phyloP scores from a whole-genome alignment of 1,140 invertebrate genomes.

The Diorhabda sublineata region DNA sequence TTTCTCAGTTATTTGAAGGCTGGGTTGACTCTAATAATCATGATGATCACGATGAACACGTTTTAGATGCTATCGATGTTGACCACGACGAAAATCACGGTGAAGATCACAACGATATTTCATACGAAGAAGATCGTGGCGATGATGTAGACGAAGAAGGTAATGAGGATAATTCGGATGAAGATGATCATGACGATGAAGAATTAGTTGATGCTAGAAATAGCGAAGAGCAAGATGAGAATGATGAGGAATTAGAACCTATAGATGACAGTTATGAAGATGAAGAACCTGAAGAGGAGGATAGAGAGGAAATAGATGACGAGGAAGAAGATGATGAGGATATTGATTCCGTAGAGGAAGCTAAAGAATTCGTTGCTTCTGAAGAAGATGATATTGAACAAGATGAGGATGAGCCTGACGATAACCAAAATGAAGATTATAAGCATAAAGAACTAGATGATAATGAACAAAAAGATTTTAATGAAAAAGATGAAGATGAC shows the following conservation, averaged over 20 bases:
- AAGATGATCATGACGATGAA: slow-evolving; percentile 36
- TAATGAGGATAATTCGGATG: slow-evolving; percentile 26
- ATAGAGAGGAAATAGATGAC: slow-evolving; percentile 24
- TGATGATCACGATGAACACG: slow-evolving; percentile 51
- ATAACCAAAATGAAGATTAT: slow-evolving; percentile 46
- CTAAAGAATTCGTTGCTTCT: slow-evolving; percentile 32
- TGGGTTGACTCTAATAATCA: slow-evolving; percentile 63
- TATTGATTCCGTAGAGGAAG: slow-evolving; percentile 10
- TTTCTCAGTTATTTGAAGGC: slow-evolving; percentile 67
- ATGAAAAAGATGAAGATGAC: slow-evolving; percentile 38
- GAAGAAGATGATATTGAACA: slow-evolving; percentile 35
- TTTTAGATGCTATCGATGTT: slow-evolving; percentile 51
- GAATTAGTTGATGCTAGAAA: slow-evolving; percentile 25
- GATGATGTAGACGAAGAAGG: slow-evolving; percentile 43
- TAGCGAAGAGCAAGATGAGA: slow-evolving; percentile 31
- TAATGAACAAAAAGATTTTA: slow-evolving; percentile 31
- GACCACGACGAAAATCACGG: slow-evolving; percentile 51
- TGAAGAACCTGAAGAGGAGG: slow-evolving; percentile 30
- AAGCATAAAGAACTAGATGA: slow-evolving; percentile 35
- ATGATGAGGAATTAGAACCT: slow-evolving; percentile 33
- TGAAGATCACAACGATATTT: slow-evolving; percentile 35
- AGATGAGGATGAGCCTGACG: slow-evolving; percentile 49
- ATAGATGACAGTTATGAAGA: slow-evolving; percentile 32
- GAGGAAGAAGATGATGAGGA: slow-evolving; percentile 24
- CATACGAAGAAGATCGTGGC: slow-evolving; percentile 41